Conservation (phyloP, 35 echinoderm and acorn worm species). For the Apostichopus parvimensis region DNA sequence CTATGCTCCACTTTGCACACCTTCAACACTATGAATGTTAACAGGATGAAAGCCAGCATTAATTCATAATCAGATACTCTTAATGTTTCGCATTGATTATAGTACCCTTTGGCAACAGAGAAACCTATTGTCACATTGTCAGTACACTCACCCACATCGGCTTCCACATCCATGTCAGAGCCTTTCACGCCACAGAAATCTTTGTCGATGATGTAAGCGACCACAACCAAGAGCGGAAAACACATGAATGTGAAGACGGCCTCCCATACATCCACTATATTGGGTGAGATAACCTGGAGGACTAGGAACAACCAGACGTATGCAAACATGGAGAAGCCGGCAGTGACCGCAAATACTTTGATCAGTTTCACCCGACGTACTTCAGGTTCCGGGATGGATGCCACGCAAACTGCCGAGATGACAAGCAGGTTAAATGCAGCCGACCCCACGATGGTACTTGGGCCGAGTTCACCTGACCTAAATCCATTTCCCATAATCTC, state of each 20-base stretch:
- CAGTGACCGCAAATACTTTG: slow-evolving; percentile 87
- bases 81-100: too few relatives aligned
- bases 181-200: slow-evolving; percentile 93
- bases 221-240: slow-evolving; percentile 87
- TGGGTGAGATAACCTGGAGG: slow-evolving; percentile 75
- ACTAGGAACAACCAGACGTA: slow-evolving; percentile 94
- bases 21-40: too few relatives aligned
- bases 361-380: slow-evolving; percentile 69
- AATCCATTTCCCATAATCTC: slow-evolving; percentile 86
- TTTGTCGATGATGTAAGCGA: slow-evolving; percentile 93
- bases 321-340: slow-evolving; percentile 86
- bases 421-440: slow-evolving; percentile 94
- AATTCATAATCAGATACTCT: too few relatives aligned
- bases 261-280: slow-evolving; percentile 80
- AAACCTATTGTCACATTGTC: too few relatives aligned
- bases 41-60: too few relatives aligned
- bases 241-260: slow-evolving; percentile 89
- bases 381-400: slow-evolving; percentile 71
- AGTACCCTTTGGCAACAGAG: too few relatives aligned
- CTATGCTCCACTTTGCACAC: too few relatives aligned
- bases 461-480: slow-evolving; percentile 80
- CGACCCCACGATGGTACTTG: slow-evolving; percentile 85
- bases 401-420: slow-evolving; percentile 81
- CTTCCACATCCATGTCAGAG: slow-evolving; percentile 70
- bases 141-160: not conserved